Evolutionary conservation across 2,888 invertebrate species (phyloP).

Genomic region (Habroteleia sp.): DNA sequence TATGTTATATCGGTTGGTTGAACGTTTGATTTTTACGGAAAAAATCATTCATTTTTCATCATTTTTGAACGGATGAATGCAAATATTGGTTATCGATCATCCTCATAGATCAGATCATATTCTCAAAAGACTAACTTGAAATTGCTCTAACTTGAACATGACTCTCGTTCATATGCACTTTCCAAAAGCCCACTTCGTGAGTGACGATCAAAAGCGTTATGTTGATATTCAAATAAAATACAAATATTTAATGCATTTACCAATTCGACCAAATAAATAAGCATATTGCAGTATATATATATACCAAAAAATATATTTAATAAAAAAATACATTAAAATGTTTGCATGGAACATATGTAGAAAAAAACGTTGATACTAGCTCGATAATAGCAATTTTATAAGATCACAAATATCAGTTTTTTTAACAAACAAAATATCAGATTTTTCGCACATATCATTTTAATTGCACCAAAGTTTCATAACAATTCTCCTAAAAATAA

Average conservation of each 20-base stretch:
- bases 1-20: too few relatives aligned
- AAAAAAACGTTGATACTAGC: slow-evolving; percentile 10
- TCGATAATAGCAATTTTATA: slow-evolving; percentile 14
- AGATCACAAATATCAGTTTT: slow-evolving; percentile 13
- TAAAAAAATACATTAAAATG: too few relatives aligned
- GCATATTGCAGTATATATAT: not conserved
- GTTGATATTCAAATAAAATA: slow-evolving; percentile 22
- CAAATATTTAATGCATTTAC: slow-evolving; percentile 8
- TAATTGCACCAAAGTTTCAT: slow-evolving; percentile 35
- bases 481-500: slow-evolving; percentile 25
- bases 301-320: not conserved
- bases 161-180: slow-evolving; percentile 35
- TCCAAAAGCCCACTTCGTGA: slow-evolving; percentile 6
- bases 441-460: slow-evolving; percentile 52
- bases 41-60: not conserved
- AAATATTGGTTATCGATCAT: slow-evolving; percentile 30
- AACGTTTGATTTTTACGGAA: too few relatives aligned
- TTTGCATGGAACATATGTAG: too few relatives aligned
- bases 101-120: slow-evolving; percentile 27
- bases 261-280: slow-evolving; percentile 5
- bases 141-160: slow-evolving; percentile 32
- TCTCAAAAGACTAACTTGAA: slow-evolving; percentile 19
- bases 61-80: slow-evolving; percentile 1
- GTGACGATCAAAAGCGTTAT: slow-evolving; percentile 24
- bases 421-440: slow-evolving; percentile 19